Percentiles rank a stretch among this genome's conserved stretches.
Conservation (phyloP, 2,113 vertebrate genomes). For the Eudyptes chrysolophus region DNA sequence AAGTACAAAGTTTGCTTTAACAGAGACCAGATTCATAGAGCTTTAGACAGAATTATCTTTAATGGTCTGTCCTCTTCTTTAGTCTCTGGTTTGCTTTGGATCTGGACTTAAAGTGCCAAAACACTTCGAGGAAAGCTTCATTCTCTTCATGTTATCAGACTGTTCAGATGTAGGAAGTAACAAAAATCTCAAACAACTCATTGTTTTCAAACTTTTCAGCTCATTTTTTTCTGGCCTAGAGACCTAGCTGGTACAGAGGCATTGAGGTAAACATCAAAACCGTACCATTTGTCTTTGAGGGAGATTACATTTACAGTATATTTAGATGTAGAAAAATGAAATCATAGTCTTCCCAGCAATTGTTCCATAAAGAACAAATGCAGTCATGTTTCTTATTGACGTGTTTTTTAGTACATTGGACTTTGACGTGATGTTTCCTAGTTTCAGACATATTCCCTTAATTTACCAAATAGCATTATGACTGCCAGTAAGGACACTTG, state of each 20-base stretch:
- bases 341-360: background rate
- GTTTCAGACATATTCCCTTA: background rate
- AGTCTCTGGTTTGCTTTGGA: background rate
- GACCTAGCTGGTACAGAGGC: background rate
- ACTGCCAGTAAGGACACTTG: background rate
- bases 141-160: background rate
- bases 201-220: background rate
- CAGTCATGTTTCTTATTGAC: background rate
- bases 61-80: background rate
- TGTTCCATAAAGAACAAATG: background rate
- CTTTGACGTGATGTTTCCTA: background rate
- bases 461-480: background rate
- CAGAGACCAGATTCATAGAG: background rate
- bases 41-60: background rate
- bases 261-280: background rate
- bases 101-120: background rate
- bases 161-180: background rate
- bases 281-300: fast-evolving
- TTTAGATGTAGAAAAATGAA: background rate
- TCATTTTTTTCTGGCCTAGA: background rate
- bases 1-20: background rate
- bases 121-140: background rate
- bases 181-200: background rate
- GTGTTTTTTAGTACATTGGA: background rate
- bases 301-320: background rate